Conservation (phyloP, 2,888 invertebrate species). For the Machimus rusticus region DNA sequence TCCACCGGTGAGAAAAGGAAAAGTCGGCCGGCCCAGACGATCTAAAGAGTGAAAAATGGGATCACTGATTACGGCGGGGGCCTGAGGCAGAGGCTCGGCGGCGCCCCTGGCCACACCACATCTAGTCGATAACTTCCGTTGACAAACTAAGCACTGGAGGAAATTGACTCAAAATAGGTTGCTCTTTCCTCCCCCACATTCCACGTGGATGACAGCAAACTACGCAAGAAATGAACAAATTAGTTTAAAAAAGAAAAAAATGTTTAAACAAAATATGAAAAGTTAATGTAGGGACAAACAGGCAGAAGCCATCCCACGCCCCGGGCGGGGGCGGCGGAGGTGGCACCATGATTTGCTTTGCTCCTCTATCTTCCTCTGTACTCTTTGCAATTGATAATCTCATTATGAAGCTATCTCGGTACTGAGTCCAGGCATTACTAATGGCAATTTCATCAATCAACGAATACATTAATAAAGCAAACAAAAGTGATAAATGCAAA, state of each 20-base stretch:
- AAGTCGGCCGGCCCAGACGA: conserved; percentile 82
- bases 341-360: neutral
- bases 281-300: conserved; percentile 1
- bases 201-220: conserved; percentile 39
- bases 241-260: conserved; percentile 28
- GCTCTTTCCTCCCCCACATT: conserved; percentile 30
- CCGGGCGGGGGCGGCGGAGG: neutral
- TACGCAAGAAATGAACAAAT: conserved; percentile 26
- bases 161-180: conserved; percentile 3
- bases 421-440: conserved; percentile 26
- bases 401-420: conserved; percentile 15
- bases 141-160: conserved; percentile 35
- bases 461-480: conserved; percentile 33
- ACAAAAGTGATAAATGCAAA: conserved; percentile 35
- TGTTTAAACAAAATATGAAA: conserved; percentile 1
- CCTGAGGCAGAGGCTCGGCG: neutral
- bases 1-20: conserved; percentile 84
- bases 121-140: conserved; percentile 47
- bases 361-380: conserved; percentile 20
- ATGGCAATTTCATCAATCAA: conserved; percentile 38
- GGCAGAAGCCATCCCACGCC: neutral
- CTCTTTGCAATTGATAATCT: conserved; percentile 34
- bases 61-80: neutral
- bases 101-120: neutral
- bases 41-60: conserved; percentile 78